Percentiles rank a stretch among this genome's conserved stretches.
Evolutionary conservation across 2,113 vertebrate genomes (phyloP).

Genomic region (Varanus salvator): DNA sequence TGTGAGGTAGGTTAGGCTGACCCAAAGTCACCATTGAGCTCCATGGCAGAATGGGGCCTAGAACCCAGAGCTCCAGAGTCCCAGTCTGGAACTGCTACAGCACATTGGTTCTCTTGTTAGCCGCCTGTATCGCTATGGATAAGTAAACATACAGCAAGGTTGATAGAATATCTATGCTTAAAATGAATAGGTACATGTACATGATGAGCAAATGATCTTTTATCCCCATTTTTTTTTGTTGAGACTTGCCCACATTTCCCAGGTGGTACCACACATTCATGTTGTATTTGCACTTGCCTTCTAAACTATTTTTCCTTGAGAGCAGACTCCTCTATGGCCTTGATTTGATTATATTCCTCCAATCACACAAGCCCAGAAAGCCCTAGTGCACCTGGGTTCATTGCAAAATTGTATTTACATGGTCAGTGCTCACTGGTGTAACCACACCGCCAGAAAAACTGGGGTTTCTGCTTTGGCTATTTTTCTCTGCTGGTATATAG

Average conservation of each 20-base stretch:
- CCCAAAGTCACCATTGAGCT: too few species aligned
- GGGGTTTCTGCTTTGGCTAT: conserved; percentile 30
- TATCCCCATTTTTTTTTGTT: not conserved
- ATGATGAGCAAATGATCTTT: conserved; percentile 4
- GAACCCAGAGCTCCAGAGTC: too few species aligned
- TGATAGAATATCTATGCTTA: conserved; percentile 16
- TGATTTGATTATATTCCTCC: conserved; percentile 68
- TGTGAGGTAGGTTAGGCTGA: too few species aligned
- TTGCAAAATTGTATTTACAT: conserved; percentile 63
- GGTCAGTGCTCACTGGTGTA: conserved; percentile 48
- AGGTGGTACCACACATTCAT: conserved; percentile 31
- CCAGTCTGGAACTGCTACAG: too few species aligned
- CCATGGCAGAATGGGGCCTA: too few species aligned
- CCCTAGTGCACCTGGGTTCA: conserved; percentile 60
- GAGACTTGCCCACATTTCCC: conserved; percentile 22
- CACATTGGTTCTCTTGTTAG: too few species aligned
- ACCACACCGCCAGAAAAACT: conserved; percentile 56
- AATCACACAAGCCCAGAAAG: conserved; percentile 57
- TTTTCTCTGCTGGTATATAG: not conserved
- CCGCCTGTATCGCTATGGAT: not conserved
- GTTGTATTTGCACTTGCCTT: conserved; percentile 66
- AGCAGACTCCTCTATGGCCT: conserved; percentile 61
- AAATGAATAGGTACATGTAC: rapidly evolving
- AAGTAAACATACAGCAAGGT: rapidly evolving
- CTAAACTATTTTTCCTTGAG: conserved; percentile 60